Base-by-base conservation (phyloP, 1,140 invertebrate genomes). In the Diuraphis noxia region DNA sequence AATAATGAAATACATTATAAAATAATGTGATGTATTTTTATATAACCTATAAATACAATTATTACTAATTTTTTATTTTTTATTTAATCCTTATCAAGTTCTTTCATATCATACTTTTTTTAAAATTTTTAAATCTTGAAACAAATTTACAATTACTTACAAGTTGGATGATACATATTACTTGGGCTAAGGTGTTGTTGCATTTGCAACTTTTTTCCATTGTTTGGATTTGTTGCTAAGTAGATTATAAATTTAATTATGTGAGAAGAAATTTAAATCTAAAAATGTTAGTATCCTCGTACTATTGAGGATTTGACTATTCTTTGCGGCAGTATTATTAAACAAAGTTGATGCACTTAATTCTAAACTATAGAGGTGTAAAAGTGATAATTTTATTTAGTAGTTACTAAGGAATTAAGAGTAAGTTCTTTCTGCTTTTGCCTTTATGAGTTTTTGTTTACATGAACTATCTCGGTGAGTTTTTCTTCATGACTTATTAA, bases 51-150 rank as follows among this genome's bases (percentile, higher is more conserved):
- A 43, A 41, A 43, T 30, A 23, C 25, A 84, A 43, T 2, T 43
- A 43, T 84, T 84, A 84, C 40, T 43, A 84, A 84, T 86, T 36
- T 36, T 52, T 2, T 85, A 30, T 46, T 85, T 85, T 84, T 85
- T 85, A 34, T 85, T 38, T 82, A 4, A 41, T n/a, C 30, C 30
- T 17, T 72, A 72, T 72, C 56, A 72, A n/a, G 13, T 72, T 72
- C 56, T 72, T 72, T n/a, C 30, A 72, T 72, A n/a, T 63, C 30
- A n/a, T 72, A 17, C 4, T 72, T 72, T 72, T 72, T 63, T 63
- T 63, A 17, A 0, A 63, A 30, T 56, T 56, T n/a, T 56, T 56
- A 9, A 43, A 43, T 8, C 41, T 43, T 43, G 41, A 43, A 43
- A 43, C 2, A 43, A 10, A 43, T 10, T 10, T 43, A 10, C 13